These are phyloP conservation scores for Sula dactylatra DNA, from an alignment of 2,113 vertebrate species.

Conservation along the genomic window DNA sequence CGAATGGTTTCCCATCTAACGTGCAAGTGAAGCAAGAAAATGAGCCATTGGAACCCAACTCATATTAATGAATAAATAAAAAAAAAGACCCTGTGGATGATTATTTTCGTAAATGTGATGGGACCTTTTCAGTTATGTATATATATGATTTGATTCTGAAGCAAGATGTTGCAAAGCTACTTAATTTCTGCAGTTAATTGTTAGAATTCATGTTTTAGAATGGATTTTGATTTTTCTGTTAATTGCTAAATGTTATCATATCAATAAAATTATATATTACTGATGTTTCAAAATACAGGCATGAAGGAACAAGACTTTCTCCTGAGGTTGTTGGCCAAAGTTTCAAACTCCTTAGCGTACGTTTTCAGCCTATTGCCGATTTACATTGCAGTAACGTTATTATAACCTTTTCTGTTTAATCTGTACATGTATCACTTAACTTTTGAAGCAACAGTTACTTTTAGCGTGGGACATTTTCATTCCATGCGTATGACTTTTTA, in stretches of 20 bases:
- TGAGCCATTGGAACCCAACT: slow-evolving; percentile 69
- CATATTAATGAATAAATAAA: slow-evolving; percentile 38
- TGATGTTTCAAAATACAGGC: slow-evolving; percentile 68
- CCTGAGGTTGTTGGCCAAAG: slow-evolving; percentile 62
- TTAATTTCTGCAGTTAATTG: slow-evolving; percentile 66
- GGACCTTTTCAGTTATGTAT: slow-evolving; percentile 65
- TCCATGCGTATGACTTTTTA: slow-evolving; percentile 57
- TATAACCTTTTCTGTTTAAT: slow-evolving; percentile 63
- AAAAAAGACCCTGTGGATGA: slow-evolving; percentile 55
- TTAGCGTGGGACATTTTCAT: slow-evolving; percentile 61
- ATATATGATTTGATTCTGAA: slow-evolving; percentile 62
- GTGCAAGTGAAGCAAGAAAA: slow-evolving; percentile 73
- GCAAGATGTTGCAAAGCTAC: slow-evolving; percentile 59
- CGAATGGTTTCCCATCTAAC: slow-evolving; percentile 67
- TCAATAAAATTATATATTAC: slow-evolving; percentile 33
- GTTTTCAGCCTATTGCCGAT: slow-evolving; percentile 41
- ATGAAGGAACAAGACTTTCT: slow-evolving; percentile 74
- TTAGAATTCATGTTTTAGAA: slow-evolving; percentile 68
- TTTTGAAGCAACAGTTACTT: slow-evolving; percentile 61
- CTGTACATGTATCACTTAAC: slow-evolving; percentile 50
- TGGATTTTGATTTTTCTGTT: slow-evolving; percentile 68
- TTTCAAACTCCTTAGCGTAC: slow-evolving; percentile 55
- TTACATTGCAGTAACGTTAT: slow-evolving; percentile 47
- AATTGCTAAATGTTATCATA: slow-evolving; percentile 48
- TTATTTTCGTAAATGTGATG: slow-evolving; percentile 70